A percentile compares a stretch with the other conserved stretches of the same genome.
Conservation (phyloP, 2,888 invertebrate genomes). For the Melinopterus prodromus region DNA sequence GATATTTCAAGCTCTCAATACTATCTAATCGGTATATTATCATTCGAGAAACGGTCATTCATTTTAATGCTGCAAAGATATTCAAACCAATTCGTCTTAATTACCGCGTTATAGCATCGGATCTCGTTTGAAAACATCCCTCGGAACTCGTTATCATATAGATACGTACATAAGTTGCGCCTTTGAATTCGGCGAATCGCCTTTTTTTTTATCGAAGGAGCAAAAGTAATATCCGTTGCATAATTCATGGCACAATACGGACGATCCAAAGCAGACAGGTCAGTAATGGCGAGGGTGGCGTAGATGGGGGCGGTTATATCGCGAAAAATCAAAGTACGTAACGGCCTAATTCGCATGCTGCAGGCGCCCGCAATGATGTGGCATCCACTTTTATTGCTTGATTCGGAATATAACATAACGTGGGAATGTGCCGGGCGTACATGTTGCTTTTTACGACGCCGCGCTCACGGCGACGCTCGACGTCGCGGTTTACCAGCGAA, state of each 20-base stretch:
- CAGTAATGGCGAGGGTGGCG: slow-evolving; percentile 37
- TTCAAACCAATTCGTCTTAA: background rate
- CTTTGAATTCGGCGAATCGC: slow-evolving; percentile 22
- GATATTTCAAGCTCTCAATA: too few relatives aligned
- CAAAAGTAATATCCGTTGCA: slow-evolving; percentile 51
- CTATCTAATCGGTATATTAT: too few relatives aligned
- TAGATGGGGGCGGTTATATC: slow-evolving; percentile 48
- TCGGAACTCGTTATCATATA: slow-evolving; percentile 13
- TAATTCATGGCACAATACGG: slow-evolving; percentile 52
- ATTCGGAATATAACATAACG: slow-evolving; percentile 59
- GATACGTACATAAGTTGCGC: slow-evolving; percentile 15
- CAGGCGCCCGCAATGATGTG: slow-evolving; percentile 57
- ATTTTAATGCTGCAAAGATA: too few relatives aligned
- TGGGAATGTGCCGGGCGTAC: slow-evolving; percentile 51
- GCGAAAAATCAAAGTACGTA: slow-evolving; percentile 57
- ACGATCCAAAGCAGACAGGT: slow-evolving; percentile 48
- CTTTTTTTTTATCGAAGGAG: slow-evolving; percentile 38
- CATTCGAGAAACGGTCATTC: too few relatives aligned
- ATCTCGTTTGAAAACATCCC: slow-evolving; percentile 14
- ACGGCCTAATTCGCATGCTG: slow-evolving; percentile 59
- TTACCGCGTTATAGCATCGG: background rate
- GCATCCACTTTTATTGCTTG: slow-evolving; percentile 61
- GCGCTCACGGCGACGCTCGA: background rate
- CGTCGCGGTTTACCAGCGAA: background rate
- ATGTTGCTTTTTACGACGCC: slow-evolving; percentile 38